phyloP scores from a whole-genome alignment of 2,113 vertebrate species.

The Stictonetta naevosa region DNA sequence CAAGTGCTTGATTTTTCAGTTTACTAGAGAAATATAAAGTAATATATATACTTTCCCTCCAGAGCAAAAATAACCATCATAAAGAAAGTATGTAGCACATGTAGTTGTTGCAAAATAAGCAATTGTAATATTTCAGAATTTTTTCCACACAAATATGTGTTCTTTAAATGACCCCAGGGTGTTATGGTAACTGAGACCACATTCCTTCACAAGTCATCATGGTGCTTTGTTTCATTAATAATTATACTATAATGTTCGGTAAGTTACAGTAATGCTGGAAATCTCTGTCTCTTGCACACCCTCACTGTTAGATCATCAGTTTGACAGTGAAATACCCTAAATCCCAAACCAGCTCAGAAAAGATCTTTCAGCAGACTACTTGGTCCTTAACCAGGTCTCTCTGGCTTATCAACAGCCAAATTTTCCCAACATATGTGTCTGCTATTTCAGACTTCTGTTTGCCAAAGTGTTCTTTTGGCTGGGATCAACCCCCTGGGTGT shows the following conservation, averaged over 20 bases:
- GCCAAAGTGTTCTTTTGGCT: slow-evolving; percentile 56
- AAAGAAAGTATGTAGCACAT: slow-evolving; percentile 1
- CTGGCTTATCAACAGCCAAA: slow-evolving; percentile 50
- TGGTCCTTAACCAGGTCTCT: neutral
- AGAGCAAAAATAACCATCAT: slow-evolving; percentile 8
- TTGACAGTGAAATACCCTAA: slow-evolving; percentile 22
- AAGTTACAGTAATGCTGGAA: neutral
- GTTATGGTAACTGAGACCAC: slow-evolving; percentile 15
- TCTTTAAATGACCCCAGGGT: slow-evolving; percentile 2
- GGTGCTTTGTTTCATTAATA: neutral
- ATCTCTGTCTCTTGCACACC: neutral
- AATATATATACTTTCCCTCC: neutral
- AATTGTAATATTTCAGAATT: neutral
- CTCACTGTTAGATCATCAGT: slow-evolving; percentile 12
- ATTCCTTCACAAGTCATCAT: slow-evolving; percentile 50
- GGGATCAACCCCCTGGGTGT: neutral
- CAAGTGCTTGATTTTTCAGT: neutral
- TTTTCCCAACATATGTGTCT: slow-evolving; percentile 45
- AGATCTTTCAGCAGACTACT: slow-evolving; percentile 4
- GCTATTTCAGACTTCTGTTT: slow-evolving; percentile 38
- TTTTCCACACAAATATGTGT: neutral
- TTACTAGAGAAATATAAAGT: neutral
- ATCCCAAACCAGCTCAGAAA: slow-evolving; percentile 3
- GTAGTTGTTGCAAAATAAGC: slow-evolving; percentile 13
- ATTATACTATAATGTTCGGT: neutral